Evolutionary conservation across 2,888 invertebrate species (phyloP).

Genomic region (Acronicta leporina): DNA sequence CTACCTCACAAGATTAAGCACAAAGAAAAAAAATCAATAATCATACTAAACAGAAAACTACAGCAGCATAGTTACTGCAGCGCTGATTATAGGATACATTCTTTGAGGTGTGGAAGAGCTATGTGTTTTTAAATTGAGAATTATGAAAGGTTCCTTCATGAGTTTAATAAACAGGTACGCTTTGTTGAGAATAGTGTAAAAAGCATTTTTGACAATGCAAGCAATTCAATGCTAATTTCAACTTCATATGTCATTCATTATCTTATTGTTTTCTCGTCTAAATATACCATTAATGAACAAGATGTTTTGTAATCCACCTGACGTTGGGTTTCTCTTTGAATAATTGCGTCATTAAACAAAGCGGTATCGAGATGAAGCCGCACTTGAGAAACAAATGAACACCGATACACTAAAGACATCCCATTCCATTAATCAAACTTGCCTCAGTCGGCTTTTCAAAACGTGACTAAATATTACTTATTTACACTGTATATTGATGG

Average conservation of each 20-base stretch:
- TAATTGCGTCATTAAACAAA: conserved; percentile 60
- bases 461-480: conserved; percentile 45
- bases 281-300: conserved; percentile 4
- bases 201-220: not conserved
- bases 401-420: conserved; percentile 62
- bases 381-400: conserved; percentile 64
- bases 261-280: not conserved
- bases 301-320: conserved; percentile 3
- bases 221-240: not conserved
- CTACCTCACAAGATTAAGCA: too few relatives aligned
- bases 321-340: conserved; percentile 39
- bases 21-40: too few relatives aligned
- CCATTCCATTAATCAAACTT: conserved; percentile 68
- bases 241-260: not conserved
- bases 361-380: conserved; percentile 52
- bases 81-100: too few relatives aligned
- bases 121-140: too few relatives aligned
- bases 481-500: conserved; percentile 46
- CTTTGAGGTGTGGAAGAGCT: too few relatives aligned
- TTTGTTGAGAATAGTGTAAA: too few relatives aligned
- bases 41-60: too few relatives aligned
- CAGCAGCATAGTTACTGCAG: too few relatives aligned
- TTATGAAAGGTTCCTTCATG: too few relatives aligned
- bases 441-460: conserved; percentile 51
- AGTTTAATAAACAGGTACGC: too few relatives aligned